Percentiles rank a stretch among this genome's conserved stretches.
Conservation (phyloP, 2,113 vertebrate species). For the Rattus rattus region DNA sequence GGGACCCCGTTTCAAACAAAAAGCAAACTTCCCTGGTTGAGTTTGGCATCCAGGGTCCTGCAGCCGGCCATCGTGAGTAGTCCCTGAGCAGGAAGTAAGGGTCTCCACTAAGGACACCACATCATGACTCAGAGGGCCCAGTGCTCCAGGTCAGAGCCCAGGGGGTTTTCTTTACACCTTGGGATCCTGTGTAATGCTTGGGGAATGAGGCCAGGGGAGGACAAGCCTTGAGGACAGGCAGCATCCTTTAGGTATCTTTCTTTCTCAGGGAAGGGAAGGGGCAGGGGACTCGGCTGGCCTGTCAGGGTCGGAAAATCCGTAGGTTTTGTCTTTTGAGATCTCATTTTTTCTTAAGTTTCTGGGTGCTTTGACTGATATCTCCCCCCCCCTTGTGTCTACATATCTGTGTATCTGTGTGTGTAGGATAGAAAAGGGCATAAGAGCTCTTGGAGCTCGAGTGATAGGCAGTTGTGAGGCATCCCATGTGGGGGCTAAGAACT, state of each 20-base stretch:
- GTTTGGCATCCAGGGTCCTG: background rate
- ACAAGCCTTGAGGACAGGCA: background rate
- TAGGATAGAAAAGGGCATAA: background rate
- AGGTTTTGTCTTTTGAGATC: background rate
- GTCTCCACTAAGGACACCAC: background rate
- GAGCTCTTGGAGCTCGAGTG: background rate
- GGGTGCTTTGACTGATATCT: background rate
- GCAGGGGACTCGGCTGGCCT: no score
- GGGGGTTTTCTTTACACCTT: background rate
- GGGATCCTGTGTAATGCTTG: background rate
- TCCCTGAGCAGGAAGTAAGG: background rate
- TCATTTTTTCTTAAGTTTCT: background rate
- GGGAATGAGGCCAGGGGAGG: no score
- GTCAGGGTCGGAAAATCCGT: background rate
- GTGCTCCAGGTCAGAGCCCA: background rate
- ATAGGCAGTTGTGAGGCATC: background rate
- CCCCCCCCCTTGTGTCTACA: no score
- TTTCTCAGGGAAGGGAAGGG: background rate
- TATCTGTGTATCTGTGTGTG: no score
- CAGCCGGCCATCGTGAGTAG: background rate
- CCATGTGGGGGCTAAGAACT: no score
- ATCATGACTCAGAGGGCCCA: background rate
- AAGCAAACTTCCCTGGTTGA: background rate
- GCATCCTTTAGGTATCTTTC: background rate
- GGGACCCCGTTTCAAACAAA: background rate